Evolutionary conservation across 64 coral and sea anemone genomes (phyloP), one percentile per base, ranked within the genome.

Genomic region (Actinia tenebrosa): DNA sequence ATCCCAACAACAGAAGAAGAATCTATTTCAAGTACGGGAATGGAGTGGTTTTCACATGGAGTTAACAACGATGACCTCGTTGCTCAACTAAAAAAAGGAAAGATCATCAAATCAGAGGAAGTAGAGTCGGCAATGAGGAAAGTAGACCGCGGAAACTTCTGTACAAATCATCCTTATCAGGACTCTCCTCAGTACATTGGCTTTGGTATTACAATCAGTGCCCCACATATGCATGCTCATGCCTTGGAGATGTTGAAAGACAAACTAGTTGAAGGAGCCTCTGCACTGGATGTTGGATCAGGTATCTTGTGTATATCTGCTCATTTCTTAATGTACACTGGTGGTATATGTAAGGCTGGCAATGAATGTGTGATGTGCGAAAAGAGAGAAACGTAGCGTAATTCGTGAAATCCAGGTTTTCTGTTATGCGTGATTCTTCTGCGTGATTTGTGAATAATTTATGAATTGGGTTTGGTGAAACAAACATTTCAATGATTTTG

Each of bases 41-140:
- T 98, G 96, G 96, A 98, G 96, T 98, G 96, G 96, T 79, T 91
- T 26, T 94, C 96, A n/a, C 96, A 98, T 62, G 96, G 96, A 10
- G 82, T 61, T 72, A 87, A 91, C 53, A 98, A 98, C 86, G 71
- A 95, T 53, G 93, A 98, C 59, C 71, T 98, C 22, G 90, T 98
- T 46, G 86, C 82, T 53, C 90, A 98, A 85, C 86, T 98, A 50
- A 95, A 78, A 58, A 63, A 84, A 20, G 87, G 80, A 56, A 86
- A 71, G 2, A 98, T 98, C 11, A 72, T 98, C 5, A 98, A 98
- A 83, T 87, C 90, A 8, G 83, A 55, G 45, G 75, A 77, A 60
- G 93, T 98, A 44, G 90, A 93, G 63, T 77, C 87, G 20, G 96
- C 93, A 47, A 98, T 98, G 96, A 89, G 86, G 17, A 88, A 54